Evolutionary conservation across 2,797 vertebrate species (phyloP).

Genomic region (Halcyon badia): DNA sequence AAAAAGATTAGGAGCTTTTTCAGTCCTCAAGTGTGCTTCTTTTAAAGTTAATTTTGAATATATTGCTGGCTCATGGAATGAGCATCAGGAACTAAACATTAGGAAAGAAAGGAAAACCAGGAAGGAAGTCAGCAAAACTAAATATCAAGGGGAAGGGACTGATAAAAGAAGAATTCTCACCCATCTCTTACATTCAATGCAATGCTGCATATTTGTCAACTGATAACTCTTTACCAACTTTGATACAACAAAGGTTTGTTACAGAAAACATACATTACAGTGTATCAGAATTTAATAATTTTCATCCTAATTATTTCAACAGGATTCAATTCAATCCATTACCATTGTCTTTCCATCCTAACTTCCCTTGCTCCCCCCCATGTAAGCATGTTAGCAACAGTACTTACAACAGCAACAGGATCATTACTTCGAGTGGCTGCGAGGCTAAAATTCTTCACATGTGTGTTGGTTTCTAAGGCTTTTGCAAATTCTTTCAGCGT

Average conservation of each 20-base stretch:
- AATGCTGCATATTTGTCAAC: neutral
- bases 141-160: neutral
- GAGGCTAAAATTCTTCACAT: constrained; percentile 93
- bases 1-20: neutral
- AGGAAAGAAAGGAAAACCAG: neutral
- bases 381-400: rapidly evolving
- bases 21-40: neutral
- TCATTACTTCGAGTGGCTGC: constrained; percentile 97
- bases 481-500: constrained; percentile 96
- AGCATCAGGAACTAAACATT: neutral
- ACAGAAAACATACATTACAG: neutral
- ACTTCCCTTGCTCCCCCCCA: neutral
- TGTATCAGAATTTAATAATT: neutral
- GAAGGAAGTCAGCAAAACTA: neutral
- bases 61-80: neutral
- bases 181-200: neutral
- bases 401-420: constrained; percentile 92
- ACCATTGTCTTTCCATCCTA: neutral
- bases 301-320: neutral
- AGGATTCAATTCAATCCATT: neutral
- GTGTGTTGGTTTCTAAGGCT: constrained; percentile 92
- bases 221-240: neutral
- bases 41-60: neutral
- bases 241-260: neutral
- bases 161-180: neutral